Conservation (phyloP, 2,888 invertebrate species). For the Ornithoptera priamus region DNA sequence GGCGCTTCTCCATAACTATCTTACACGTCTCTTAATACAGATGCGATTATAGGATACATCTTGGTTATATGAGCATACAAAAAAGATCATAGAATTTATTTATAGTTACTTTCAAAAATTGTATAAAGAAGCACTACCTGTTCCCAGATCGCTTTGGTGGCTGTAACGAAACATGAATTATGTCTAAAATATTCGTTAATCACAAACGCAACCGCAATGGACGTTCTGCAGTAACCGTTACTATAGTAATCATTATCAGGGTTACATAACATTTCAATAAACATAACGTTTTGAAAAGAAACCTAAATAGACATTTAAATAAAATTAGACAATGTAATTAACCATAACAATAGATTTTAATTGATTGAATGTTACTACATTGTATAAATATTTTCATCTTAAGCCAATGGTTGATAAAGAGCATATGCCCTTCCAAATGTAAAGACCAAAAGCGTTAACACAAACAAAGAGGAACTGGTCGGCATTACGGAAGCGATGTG, state of each 20-base stretch:
- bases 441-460: constrained; percentile 23
- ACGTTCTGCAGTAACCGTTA: too few relatives aligned
- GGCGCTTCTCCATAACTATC: constrained; percentile 38
- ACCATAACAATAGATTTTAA: neutral
- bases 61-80: neutral
- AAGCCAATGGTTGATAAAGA: constrained; percentile 13
- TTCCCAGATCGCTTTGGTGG: too few relatives aligned
- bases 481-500: constrained; percentile 23
- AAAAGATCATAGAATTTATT: neutral
- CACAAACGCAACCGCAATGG: too few relatives aligned
- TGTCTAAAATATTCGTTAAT: too few relatives aligned
- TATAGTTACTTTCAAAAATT: neutral
- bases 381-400: constrained; percentile 18
- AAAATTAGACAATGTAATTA: too few relatives aligned
- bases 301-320: too few relatives aligned
- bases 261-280: too few relatives aligned
- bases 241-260: too few relatives aligned
- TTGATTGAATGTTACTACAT: neutral
- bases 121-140: neutral
- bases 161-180: too few relatives aligned
- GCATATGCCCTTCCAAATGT: constrained; percentile 12
- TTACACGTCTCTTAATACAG: constrained; percentile 35
- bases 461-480: constrained; percentile 13
- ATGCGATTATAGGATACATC: neutral
- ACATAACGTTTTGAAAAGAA: too few relatives aligned